Evolutionary conservation across 2,888 invertebrate genomes (phyloP).

Genomic region (Glyphotaelius pellucidus): DNA sequence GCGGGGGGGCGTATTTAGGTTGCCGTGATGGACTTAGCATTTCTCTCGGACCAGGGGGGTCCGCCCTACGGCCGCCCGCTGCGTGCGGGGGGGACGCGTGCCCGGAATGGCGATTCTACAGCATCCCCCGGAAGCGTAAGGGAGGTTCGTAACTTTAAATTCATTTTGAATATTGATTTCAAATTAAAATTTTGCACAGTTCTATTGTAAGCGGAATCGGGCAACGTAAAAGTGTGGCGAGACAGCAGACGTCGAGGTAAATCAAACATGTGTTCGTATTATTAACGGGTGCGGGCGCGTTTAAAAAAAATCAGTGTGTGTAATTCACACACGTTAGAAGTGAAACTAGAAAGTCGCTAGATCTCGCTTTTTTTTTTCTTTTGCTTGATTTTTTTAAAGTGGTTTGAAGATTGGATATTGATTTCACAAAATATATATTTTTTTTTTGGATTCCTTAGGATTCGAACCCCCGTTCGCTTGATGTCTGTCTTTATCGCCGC

Average conservation of each 20-base stretch:
- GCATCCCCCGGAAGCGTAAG: constrained; percentile 51
- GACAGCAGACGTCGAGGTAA: background rate
- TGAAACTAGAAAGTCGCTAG: too few relatives aligned
- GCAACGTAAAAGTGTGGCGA: background rate
- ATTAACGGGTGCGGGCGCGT: background rate
- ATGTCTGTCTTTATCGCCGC: too few relatives aligned
- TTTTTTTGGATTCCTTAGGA: too few relatives aligned
- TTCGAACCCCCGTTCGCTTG: too few relatives aligned
- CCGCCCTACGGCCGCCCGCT: constrained; percentile 17
- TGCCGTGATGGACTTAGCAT: constrained; percentile 66
- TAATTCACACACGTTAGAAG: too few relatives aligned
- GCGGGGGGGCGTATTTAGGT: constrained; percentile 65
- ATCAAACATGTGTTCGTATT: background rate
- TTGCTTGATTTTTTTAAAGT: too few relatives aligned
- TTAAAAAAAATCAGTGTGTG: background rate
- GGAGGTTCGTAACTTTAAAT: constrained; percentile 49
- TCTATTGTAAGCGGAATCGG: background rate
- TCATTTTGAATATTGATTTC: constrained; percentile 13
- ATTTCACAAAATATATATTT: too few relatives aligned
- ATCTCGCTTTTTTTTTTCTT: too few relatives aligned
- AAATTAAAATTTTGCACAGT: background rate
- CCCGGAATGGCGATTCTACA: constrained; percentile 66
- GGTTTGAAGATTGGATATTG: too few relatives aligned
- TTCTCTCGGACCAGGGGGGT: constrained; percentile 63
- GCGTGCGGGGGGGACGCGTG: constrained; percentile 60